Percentiles rank a stretch among this genome's conserved stretches.
Conservation (phyloP, 2,888 invertebrate species). For the Dasypolia templi region DNA sequence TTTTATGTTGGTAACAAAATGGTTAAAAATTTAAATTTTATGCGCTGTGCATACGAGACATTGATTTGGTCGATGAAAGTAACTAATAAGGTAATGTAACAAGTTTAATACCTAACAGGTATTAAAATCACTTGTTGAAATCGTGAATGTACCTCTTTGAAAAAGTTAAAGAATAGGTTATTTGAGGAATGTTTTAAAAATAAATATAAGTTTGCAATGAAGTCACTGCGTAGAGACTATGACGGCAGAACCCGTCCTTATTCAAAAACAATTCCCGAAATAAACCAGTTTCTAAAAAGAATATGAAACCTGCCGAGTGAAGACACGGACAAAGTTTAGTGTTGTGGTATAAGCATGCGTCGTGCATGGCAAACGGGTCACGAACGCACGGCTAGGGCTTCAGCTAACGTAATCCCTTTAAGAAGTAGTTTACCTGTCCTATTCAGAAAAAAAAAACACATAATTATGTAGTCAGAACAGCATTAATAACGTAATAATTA, state of each 20-base stretch:
- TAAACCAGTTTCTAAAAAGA: constrained; percentile 19
- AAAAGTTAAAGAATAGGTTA: background rate
- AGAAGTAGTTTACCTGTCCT: constrained; percentile 77
- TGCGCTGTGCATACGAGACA: background rate
- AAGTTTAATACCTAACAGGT: no score
- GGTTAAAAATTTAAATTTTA: constrained; percentile 24
- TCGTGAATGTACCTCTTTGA: background rate
- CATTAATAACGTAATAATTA: constrained; percentile 62
- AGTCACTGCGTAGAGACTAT: background rate
- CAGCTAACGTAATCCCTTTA: constrained; percentile 87
- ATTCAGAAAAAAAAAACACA: constrained; percentile 63
- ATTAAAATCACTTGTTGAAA: background rate
- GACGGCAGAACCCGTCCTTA: background rate
- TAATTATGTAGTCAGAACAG: constrained; percentile 48
- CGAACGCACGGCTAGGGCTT: constrained; percentile 88
- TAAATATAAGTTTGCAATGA: background rate
- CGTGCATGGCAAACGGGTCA: constrained; percentile 86
- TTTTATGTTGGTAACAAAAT: constrained; percentile 45
- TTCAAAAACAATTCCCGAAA: constrained; percentile 2
- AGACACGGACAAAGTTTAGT: constrained; percentile 52
- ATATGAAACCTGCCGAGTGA: constrained; percentile 23
- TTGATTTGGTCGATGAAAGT: background rate
- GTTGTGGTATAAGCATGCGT: constrained; percentile 86
- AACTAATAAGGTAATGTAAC: no score
- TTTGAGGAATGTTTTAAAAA: background rate